Base-by-base conservation (phyloP, 2,113 vertebrate genomes). In the Genyomyrus donnyi region DNA sequence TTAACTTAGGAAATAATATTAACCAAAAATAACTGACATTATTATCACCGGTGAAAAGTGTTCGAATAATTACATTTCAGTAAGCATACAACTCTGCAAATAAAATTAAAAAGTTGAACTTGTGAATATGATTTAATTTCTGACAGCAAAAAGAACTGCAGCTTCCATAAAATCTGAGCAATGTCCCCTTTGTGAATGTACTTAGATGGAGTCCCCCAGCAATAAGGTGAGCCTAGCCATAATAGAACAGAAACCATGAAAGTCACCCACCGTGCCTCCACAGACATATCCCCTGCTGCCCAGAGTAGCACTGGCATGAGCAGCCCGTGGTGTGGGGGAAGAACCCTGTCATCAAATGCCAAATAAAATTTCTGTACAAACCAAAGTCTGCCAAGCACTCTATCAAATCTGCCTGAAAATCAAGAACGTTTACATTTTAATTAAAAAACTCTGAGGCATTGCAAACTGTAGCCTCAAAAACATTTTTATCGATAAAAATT, bases 221-320 rank as follows among this genome's bases (percentile, higher is more conserved):
- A 62, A 62, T n/a, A n/a, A 62, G 10, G 27, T 70, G 62, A 70
- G n/a, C 1, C 62, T 31, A n/a, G n/a, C n/a, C 62, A 66, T 66
- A 10, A 31, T 27, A 31, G n/a, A 31, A 11, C 27, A 70, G 10
- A 70, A 11, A 70, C 31, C 3, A 45, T 83, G 77, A 19, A 45
- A 45, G 8, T 45, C 39, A 83, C 77, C 42, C 77, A 83, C 77
- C 39, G 39, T 45, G 77, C 98, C 98, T 89, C 98, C 98, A 91
- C 97, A 99, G 58, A 99, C 89, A 92, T 98, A 99, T 42, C 98
- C 98, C 93, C 93, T 97, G 86, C 95, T 96, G 89, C 96, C 96
- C 15, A 98, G 92, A 24, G 95, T 94, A 89, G 98, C 96, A 89
- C 98, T 97, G 0, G 96, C 96, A 19, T 99, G 98, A 49, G 98